Percentiles rank a stretch among this genome's conserved stretches.
Evolutionary conservation across 2,888 invertebrate species (phyloP).

Genomic region (Erebia epiphron): DNA sequence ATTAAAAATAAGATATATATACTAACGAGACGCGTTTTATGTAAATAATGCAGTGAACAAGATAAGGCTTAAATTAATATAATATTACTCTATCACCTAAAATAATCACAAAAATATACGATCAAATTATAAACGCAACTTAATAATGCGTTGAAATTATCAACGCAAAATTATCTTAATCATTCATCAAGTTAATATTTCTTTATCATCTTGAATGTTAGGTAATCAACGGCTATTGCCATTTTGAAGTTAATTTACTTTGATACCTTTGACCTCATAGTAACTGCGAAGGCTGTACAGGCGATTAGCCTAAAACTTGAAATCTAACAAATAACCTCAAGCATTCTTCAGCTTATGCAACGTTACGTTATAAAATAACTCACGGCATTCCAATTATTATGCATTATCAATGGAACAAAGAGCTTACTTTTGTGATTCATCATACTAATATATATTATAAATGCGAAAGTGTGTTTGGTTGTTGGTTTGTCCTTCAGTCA

Average conservation of each 20-base stretch:
- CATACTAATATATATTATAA: not conserved
- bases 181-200: slow-evolving; percentile 27
- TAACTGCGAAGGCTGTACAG: slow-evolving; percentile 52
- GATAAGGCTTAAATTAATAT: too few species aligned
- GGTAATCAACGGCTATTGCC: slow-evolving; percentile 23
- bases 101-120: not conserved
- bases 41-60: too few species aligned
- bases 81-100: too few species aligned
- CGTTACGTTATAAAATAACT: slow-evolving; percentile 30
- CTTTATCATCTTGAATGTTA: slow-evolving; percentile 26
- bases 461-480: not conserved
- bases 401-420: slow-evolving; percentile 28
- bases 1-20: too few species aligned
- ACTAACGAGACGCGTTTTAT: too few species aligned
- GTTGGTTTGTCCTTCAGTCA: not conserved
- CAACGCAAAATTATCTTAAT: slow-evolving; percentile 18
- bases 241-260: slow-evolving; percentile 34
- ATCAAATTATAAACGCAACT: slow-evolving; percentile 15
- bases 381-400: slow-evolving; percentile 30
- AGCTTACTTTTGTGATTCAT: slow-evolving; percentile 16
- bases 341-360: slow-evolving; percentile 22
- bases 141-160: slow-evolving; percentile 18
- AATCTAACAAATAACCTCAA: slow-evolving; percentile 34
- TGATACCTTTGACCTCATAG: slow-evolving; percentile 43
- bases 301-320: slow-evolving; percentile 55